Percentiles rank a stretch among this genome's conserved stretches.
phyloP scores from a whole-genome alignment of 2,113 vertebrate species.

The Potamarius usumacintae region DNA sequence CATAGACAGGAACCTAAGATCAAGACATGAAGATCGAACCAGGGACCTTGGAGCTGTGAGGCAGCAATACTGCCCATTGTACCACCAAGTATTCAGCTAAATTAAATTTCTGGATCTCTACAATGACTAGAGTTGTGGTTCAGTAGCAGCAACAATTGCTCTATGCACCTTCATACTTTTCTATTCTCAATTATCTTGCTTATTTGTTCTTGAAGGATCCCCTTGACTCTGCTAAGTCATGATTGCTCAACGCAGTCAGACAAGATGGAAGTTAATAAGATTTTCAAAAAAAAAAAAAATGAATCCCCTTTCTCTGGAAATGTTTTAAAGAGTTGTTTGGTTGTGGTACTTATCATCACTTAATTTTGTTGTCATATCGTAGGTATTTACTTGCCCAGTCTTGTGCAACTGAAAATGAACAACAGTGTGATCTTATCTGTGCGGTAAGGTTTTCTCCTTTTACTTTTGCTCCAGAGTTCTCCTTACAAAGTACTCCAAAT shows the following conservation, averaged over 20 bases:
- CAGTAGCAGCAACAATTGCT: not conserved
- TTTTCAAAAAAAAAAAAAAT: conserved; percentile 27
- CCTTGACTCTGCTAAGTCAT: conserved; percentile 39
- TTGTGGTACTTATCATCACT: conserved; percentile 27
- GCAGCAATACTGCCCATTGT: not conserved
- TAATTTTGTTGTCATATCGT: conserved; percentile 55
- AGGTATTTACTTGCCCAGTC: conserved; percentile 87
- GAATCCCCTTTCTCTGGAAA: conserved; percentile 40
- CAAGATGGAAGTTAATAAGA: conserved; percentile 39
- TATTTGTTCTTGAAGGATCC: conserved; percentile 38
- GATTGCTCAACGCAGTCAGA: conserved; percentile 49
- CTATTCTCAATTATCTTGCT: conserved; percentile 14
- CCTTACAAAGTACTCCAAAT: not conserved
- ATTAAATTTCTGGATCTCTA: not conserved
- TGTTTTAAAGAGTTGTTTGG: conserved; percentile 14
- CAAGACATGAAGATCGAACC: not conserved
- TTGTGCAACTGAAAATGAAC: conserved; percentile 87
- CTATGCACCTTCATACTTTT: not conserved
- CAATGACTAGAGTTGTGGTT: not conserved
- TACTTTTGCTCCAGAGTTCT: conserved; percentile 11
- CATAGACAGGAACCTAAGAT: not conserved
- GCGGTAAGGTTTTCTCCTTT: conserved; percentile 75
- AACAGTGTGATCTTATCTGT: conserved; percentile 85
- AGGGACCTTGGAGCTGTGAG: not conserved
- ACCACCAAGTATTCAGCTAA: not conserved